Evolutionary conservation across 2,888 invertebrate species (phyloP).

Genomic region (Orthonevra nobilis): DNA sequence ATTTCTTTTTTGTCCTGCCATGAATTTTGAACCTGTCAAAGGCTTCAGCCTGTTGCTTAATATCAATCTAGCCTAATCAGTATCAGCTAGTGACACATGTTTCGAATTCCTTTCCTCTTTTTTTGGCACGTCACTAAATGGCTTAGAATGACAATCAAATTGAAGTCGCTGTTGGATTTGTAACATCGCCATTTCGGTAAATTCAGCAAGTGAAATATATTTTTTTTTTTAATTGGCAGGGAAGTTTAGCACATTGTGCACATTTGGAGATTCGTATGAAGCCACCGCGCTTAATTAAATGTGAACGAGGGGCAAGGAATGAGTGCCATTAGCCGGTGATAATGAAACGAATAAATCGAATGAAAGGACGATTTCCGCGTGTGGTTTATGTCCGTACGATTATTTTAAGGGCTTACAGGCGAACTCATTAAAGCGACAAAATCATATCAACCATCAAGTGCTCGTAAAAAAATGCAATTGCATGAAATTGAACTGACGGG

Average conservation of each 20-base stretch:
- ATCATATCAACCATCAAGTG: no score
- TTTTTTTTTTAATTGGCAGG: no score
- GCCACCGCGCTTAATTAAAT: slow-evolving; percentile 66
- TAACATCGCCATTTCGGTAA: no score
- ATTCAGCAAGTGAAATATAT: no score
- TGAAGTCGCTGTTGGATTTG: no score
- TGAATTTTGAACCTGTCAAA: no score
- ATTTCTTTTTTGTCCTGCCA: background rate
- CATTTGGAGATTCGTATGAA: slow-evolving; percentile 66
- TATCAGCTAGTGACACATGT: slow-evolving; percentile 31
- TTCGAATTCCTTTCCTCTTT: slow-evolving; percentile 14
- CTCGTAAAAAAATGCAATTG: no score
- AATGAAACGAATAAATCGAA: slow-evolving; percentile 65
- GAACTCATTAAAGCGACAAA: slow-evolving; percentile 48
- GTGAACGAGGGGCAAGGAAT: slow-evolving; percentile 11
- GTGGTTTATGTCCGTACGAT: slow-evolving; percentile 57
- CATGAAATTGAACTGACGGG: no score
- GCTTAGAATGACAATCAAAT: no score
- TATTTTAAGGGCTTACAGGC: slow-evolving; percentile 49
- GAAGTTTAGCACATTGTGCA: slow-evolving; percentile 56
- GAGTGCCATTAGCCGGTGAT: slow-evolving; percentile 51
- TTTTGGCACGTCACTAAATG: slow-evolving; percentile 30
- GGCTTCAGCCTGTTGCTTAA: no score
- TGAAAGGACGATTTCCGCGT: slow-evolving; percentile 63
- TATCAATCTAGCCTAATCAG: slow-evolving; percentile 33